Conservation (phyloP, 2,113 vertebrate genomes). For the Bufo bufo region DNA sequence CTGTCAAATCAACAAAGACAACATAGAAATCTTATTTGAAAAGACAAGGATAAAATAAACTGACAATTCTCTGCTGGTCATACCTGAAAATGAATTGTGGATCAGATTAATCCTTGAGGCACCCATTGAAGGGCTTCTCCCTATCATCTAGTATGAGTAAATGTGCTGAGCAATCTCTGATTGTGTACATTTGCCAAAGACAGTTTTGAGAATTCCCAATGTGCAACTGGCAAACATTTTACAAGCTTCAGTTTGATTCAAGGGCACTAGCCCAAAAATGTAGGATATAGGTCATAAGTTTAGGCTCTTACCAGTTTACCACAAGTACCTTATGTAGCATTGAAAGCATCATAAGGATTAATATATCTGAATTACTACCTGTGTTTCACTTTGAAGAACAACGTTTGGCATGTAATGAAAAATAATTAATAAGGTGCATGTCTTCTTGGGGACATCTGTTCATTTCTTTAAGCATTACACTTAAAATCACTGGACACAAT, state of each 20-base stretch:
- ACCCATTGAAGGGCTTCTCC: slow-evolving; percentile 33
- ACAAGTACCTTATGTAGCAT: no score
- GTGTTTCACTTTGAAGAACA: no score
- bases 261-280: not conserved
- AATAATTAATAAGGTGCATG: no score
- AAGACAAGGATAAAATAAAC: slow-evolving; percentile 35
- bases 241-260: not conserved
- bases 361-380: no score
- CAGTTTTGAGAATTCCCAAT: not conserved
- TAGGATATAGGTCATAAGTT: not conserved
- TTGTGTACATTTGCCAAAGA: slow-evolving; percentile 36
- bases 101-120: slow-evolving; percentile 44
- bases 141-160: slow-evolving; percentile 1
- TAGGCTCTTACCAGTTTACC: not conserved
- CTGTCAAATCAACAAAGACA: not conserved
- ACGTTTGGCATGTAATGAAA: no score
- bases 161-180: slow-evolving; percentile 29
- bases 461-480: no score
- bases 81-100: slow-evolving; percentile 30
- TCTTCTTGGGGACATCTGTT: no score
- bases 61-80: slow-evolving; percentile 35
- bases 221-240: slow-evolving; percentile 2
- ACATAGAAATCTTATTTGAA: slow-evolving; percentile 34
- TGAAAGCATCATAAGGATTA: no score
- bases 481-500: no score